A percentile compares a stretch with the other conserved stretches of the same genome.
These are phyloP conservation scores for Podargus strigoides DNA, from an alignment of 2,797 vertebrate species.

Conservation along the genomic window DNA sequence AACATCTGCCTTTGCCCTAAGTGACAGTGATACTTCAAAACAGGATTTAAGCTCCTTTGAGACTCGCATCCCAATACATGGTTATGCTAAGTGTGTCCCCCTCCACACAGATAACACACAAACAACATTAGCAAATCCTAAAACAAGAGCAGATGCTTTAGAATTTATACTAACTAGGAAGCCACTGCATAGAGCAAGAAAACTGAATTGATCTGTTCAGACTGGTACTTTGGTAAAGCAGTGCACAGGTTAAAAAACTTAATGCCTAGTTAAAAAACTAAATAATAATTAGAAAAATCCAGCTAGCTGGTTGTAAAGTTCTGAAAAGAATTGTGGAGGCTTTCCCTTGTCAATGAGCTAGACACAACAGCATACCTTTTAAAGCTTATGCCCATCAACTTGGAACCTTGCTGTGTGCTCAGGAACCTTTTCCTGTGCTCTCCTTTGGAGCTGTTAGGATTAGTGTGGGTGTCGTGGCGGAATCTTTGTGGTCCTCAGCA, in stretches of 20 bases:
- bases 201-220: neutral
- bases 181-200: neutral
- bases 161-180: neutral
- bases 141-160: neutral
- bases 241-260: neutral
- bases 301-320: neutral
- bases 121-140: neutral
- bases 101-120: accelerated
- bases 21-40: neutral
- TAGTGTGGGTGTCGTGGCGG: neutral
- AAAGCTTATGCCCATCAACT: neutral
- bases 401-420: neutral
- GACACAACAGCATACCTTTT: neutral
- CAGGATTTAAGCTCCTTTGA: neutral
- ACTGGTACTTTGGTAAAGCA: neutral
- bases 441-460: neutral
- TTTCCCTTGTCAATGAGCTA: neutral
- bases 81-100: neutral
- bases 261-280: neutral
- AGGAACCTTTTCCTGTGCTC: neutral
- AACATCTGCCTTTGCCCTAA: neutral
- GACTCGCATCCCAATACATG: neutral
- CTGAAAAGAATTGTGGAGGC: neutral
- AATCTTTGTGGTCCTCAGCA: neutral
- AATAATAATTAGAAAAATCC: neutral